Evolutionary conservation across 2,888 invertebrate genomes (phyloP).

Genomic region (Parnassius smintheus): DNA sequence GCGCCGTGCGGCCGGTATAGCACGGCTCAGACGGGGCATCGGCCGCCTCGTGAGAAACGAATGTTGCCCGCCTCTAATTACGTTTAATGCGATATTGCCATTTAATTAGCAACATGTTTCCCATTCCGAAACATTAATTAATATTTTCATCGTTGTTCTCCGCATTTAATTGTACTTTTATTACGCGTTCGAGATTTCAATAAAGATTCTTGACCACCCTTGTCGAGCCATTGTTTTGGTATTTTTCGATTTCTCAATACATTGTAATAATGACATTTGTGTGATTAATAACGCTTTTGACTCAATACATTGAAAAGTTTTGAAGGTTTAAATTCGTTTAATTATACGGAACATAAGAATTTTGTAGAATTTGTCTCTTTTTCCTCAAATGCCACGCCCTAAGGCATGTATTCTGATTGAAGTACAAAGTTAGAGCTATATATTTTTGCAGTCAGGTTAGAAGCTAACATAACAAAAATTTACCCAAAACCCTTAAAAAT

Average conservation of each 20-base stretch:
- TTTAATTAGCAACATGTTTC: conserved; percentile 81
- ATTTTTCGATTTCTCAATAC: conserved; percentile 22
- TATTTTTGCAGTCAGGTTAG: too few relatives aligned
- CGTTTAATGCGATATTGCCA: conserved; percentile 79
- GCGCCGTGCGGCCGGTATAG: conserved; percentile 35
- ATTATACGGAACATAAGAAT: too few relatives aligned
- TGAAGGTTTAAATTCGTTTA: too few relatives aligned
- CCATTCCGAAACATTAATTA: conserved; percentile 80
- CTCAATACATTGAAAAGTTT: not conserved
- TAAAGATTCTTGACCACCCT: conserved; percentile 79
- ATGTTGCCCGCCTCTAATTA: conserved; percentile 77
- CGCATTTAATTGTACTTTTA: conserved; percentile 79
- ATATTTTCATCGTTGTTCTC: conserved; percentile 79
- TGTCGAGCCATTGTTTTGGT: conserved; percentile 57
- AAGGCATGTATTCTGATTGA: too few relatives aligned
- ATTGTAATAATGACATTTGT: conserved; percentile 1
- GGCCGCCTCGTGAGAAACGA: conserved; percentile 72
- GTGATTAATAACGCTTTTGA: conserved; percentile 2
- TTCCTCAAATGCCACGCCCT: too few relatives aligned
- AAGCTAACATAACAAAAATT: too few relatives aligned
- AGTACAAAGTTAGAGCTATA: too few relatives aligned
- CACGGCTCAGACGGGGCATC: conserved; percentile 43
- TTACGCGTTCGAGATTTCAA: conserved; percentile 78
- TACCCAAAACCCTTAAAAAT: too few relatives aligned
- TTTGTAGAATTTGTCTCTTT: too few relatives aligned